phyloP scores from a whole-genome alignment of 2,888 invertebrate genomes.

The Zaprionus obscuricornis region DNA sequence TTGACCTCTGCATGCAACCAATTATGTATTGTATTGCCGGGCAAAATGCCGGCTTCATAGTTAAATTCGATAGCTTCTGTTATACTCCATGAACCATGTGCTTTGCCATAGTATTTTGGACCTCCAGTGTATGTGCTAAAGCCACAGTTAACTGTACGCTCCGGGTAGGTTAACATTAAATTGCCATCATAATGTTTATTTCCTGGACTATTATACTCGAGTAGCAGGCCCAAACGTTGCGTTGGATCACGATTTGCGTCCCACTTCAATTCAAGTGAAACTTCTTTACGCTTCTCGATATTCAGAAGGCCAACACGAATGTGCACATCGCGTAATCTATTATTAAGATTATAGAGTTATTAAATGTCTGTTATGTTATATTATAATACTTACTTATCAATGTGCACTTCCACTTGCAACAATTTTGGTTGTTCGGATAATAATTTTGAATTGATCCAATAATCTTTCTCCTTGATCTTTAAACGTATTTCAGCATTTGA shows the following conservation, averaged over 20 bases:
- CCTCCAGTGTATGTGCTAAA: conserved; percentile 85
- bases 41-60: conserved; percentile 79
- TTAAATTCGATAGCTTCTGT: conserved; percentile 85
- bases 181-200: conserved; percentile 87
- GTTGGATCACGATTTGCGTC: conserved; percentile 93
- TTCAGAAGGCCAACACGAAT: conserved; percentile 87
- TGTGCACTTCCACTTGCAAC: conserved; percentile 88
- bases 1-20: conserved; percentile 84
- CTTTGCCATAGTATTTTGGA: conserved; percentile 82
- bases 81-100: conserved; percentile 88
- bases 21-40: conserved; percentile 74
- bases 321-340: conserved; percentile 89
- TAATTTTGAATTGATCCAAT: conserved; percentile 87
- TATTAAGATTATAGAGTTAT: not conserved
- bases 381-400: conserved; percentile 88
- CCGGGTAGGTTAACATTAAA: conserved; percentile 89
- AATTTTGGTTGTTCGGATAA: conserved; percentile 88
- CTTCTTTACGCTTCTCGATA: conserved; percentile 86
- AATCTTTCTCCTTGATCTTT: conserved; percentile 87
- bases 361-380: not conserved
- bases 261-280: conserved; percentile 91
- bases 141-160: conserved; percentile 88
- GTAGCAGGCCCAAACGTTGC: conserved; percentile 84
- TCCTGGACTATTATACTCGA: conserved; percentile 86
- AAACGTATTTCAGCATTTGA: conserved; percentile 86